phyloP scores from a whole-genome alignment of 1,140 invertebrate species.

The Leptopilina clavipes region DNA sequence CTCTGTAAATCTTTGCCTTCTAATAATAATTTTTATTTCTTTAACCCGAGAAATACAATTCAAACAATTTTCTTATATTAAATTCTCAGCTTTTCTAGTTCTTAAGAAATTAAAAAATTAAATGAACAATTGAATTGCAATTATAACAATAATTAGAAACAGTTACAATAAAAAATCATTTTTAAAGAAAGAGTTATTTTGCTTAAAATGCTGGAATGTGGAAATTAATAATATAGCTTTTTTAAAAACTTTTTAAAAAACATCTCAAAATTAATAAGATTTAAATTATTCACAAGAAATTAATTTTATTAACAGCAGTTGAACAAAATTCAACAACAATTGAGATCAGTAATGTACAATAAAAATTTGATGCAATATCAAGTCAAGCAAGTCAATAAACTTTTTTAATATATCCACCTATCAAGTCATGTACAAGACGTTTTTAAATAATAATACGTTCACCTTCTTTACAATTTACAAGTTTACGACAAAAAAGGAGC shows the following conservation, averaged over 20 bases:
- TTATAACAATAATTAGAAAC: too few relatives aligned
- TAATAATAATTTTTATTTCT: background rate
- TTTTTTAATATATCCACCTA: background rate
- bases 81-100: too few relatives aligned
- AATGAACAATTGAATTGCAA: too few relatives aligned
- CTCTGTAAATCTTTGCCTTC: background rate
- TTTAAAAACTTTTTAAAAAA: background rate
- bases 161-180: too few relatives aligned
- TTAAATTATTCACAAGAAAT: background rate
- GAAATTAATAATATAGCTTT: too few relatives aligned
- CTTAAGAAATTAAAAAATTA: too few relatives aligned
- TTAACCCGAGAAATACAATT: background rate
- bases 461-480: background rate
- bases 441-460: background rate
- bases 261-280: background rate
- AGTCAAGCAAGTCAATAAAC: constrained; percentile 4
- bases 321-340: background rate
- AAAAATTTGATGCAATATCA: constrained; percentile 9
- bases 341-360: background rate
- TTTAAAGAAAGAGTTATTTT: too few relatives aligned
- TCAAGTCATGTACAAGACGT: constrained; percentile 16
- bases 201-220: too few relatives aligned
- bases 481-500: background rate
- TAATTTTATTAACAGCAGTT: background rate
- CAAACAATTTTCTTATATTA: too few relatives aligned